Evolutionary conservation across 2,888 invertebrate genomes (phyloP).

Genomic region (Chymomyza fuscimana): DNA sequence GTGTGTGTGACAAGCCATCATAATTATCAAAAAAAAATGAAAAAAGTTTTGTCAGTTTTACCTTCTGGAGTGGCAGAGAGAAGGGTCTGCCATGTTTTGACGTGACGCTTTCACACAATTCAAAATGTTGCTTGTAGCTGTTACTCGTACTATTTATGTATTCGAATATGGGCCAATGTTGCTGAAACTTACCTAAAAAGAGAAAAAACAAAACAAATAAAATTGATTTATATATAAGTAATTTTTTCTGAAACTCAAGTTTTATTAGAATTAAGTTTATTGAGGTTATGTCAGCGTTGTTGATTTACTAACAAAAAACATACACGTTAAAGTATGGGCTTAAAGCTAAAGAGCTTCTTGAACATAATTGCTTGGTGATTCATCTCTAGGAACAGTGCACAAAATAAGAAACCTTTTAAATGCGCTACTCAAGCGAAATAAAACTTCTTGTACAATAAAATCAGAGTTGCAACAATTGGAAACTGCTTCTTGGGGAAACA

Average conservation of each 20-base stretch:
- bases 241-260: not conserved
- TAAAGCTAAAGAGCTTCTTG: not conserved
- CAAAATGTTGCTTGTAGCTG: conserved; percentile 46
- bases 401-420: not conserved
- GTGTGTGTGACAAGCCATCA: conserved; percentile 73
- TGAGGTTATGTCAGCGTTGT: not conserved
- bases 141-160: conserved; percentile 6
- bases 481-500: conserved; percentile 42
- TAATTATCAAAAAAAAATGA: conserved; percentile 50
- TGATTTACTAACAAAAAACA: not conserved
- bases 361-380: too few species aligned
- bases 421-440: conserved; percentile 9
- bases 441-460: not conserved
- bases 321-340: not conserved
- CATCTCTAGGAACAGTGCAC: not conserved
- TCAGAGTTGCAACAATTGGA: conserved; percentile 20
- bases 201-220: conserved; percentile 47
- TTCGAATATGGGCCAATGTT: conserved; percentile 1
- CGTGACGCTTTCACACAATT: conserved; percentile 74
- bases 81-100: conserved; percentile 40
- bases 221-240: conserved; percentile 64
- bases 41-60: conserved; percentile 21
- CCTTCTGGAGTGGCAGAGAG: not conserved
- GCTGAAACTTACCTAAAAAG: conserved; percentile 57
- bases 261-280: not conserved